A percentile compares a stretch with the other conserved stretches of the same genome.
Conservation (phyloP, 1,140 invertebrate species). For the Diprion similis region DNA sequence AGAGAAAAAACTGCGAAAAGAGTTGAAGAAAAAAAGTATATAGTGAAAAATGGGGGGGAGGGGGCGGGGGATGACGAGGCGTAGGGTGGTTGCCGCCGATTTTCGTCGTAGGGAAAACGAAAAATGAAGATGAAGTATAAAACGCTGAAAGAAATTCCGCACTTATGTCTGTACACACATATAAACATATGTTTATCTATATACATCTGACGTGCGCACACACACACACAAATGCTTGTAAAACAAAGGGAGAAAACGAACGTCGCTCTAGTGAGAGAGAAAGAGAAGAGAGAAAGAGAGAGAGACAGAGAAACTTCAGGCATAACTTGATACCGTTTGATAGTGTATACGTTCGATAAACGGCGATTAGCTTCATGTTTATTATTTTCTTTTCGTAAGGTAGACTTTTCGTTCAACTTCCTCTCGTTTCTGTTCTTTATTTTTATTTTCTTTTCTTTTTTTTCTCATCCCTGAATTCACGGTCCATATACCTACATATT, state of each 20-base stretch:
- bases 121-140: too few species aligned
- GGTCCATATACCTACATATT: too few species aligned
- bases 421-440: too few species aligned
- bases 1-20: background rate
- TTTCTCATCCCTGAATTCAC: too few species aligned
- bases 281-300: background rate
- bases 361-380: constrained; percentile 11
- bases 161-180: too few species aligned
- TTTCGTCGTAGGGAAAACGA: constrained; percentile 2
- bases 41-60: background rate
- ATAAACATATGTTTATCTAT: too few species aligned
- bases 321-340: background rate
- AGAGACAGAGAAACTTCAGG: background rate
- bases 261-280: background rate
- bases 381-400: constrained; percentile 11
- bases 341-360: background rate
- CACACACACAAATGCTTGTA: background rate
- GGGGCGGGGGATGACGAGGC: background rate
- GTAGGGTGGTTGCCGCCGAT: constrained; percentile 24
- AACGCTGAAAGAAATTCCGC: too few species aligned
- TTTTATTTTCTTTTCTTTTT: too few species aligned
- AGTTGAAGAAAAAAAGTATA: constrained; percentile 4
- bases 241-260: background rate
- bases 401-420: background rate
- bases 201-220: too few species aligned